Evolutionary conservation across 2,113 vertebrate species (phyloP).

Genomic region (Archocentrus centrarchus): DNA sequence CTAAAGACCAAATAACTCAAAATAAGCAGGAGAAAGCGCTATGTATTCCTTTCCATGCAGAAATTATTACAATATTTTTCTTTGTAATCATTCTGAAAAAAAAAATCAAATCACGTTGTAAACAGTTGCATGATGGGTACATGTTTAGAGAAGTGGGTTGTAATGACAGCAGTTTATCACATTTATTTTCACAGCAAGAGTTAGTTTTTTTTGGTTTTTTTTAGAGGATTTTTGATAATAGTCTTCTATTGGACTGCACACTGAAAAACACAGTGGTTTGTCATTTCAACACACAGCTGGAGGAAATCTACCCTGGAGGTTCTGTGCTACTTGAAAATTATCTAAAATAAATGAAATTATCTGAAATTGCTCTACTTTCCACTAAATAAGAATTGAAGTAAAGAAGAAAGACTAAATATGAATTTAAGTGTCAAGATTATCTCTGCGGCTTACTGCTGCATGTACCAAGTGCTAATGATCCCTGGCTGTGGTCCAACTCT

Average conservation of each 20-base stretch:
- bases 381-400: constrained; percentile 9
- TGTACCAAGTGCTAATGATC: constrained; percentile 30
- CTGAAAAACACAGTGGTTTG: background rate
- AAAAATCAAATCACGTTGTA: background rate
- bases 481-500: constrained; percentile 17
- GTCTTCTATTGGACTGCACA: background rate
- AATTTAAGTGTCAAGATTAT: constrained; percentile 3
- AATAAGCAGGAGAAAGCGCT: background rate
- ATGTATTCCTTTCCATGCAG: background rate
- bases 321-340: background rate
- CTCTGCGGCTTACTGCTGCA: constrained; percentile 21
- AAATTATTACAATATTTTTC: background rate
- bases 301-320: background rate
- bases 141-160: background rate
- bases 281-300: background rate
- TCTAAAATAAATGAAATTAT: background rate
- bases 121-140: background rate
- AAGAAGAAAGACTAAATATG: background rate
- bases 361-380: constrained; percentile 12
- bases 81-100: background rate
- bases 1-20: background rate
- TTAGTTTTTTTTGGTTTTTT: background rate
- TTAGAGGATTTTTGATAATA: background rate
- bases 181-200: background rate
- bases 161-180: constrained; percentile 3